Conservation (phyloP, 1,140 invertebrate genomes). For the Rhagoletis zephyria region DNA sequence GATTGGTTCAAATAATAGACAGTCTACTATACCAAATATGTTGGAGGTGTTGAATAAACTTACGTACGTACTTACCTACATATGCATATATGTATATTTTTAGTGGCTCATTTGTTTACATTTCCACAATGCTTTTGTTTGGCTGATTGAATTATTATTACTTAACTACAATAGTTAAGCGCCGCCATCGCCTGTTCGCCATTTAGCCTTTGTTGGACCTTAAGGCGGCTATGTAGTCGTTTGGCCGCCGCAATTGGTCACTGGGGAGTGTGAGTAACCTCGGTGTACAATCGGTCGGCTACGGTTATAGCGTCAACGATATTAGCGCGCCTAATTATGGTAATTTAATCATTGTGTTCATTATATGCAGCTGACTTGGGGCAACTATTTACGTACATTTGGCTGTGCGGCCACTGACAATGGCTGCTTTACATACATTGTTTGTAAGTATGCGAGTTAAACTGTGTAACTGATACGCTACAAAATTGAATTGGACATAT, state of each 20-base stretch:
- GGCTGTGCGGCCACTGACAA: neutral
- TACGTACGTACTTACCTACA: no score
- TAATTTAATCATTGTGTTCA: neutral
- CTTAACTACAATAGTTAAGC: neutral
- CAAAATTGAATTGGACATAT: neutral
- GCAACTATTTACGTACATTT: neutral
- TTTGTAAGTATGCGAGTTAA: no score
- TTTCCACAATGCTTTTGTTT: slow-evolving; percentile 36
- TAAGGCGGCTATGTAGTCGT: neutral
- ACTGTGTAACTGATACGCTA: neutral
- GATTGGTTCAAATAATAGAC: no score
- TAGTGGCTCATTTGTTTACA: neutral
- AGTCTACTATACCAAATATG: no score
- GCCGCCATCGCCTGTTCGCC: neutral
- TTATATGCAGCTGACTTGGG: neutral
- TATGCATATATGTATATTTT: neutral
- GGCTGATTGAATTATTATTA: slow-evolving; percentile 9
- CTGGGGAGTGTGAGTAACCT: neutral
- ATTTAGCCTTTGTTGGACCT: neutral
- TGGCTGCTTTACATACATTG: neutral
- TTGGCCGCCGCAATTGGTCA: neutral
- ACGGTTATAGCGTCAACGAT: neutral
- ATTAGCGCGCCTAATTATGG: slow-evolving; percentile 1
- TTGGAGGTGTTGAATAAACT: no score
- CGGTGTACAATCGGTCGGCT: neutral